phyloP scores from a whole-genome alignment of 2,888 invertebrate genomes.

The Scelioninae gen. 1 region DNA sequence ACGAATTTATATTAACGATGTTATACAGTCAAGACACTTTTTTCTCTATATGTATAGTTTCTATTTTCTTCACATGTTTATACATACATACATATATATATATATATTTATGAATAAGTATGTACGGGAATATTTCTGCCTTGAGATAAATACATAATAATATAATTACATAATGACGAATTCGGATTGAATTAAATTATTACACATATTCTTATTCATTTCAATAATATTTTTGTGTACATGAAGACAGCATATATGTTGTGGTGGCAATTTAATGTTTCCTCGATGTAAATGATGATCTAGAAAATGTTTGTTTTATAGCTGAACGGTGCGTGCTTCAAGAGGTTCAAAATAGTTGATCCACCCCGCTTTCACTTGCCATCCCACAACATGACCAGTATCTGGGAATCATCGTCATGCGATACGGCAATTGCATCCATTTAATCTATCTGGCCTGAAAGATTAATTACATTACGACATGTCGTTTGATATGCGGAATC shows the following conservation, averaged over 20 bases:
- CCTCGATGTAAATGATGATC: constrained; percentile 52
- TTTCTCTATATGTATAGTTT: no score
- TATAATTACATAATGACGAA: no score
- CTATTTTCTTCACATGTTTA: no score
- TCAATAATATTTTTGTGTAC: constrained; percentile 9
- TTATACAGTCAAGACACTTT: no score
- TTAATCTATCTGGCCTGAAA: constrained; percentile 66
- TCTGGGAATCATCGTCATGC: constrained; percentile 69
- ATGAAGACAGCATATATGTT: constrained; percentile 26
- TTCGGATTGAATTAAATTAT: no score
- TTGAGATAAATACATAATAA: no score
- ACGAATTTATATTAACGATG: no score
- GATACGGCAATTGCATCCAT: constrained; percentile 69
- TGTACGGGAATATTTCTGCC: no score
- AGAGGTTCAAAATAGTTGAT: constrained; percentile 66
- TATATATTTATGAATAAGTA: no score
- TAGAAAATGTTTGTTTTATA: constrained; percentile 61
- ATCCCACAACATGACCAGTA: constrained; percentile 58
- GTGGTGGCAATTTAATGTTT: constrained; percentile 35
- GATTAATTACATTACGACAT: constrained; percentile 68
- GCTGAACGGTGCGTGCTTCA: constrained; percentile 50
- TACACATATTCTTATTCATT: not conserved
- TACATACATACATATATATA: no score
- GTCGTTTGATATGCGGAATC: constrained; percentile 67
- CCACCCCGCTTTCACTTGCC: constrained; percentile 32